phyloP scores from a whole-genome alignment of 2,113 vertebrate genomes.

The Dolichallabes microphthalmus region DNA sequence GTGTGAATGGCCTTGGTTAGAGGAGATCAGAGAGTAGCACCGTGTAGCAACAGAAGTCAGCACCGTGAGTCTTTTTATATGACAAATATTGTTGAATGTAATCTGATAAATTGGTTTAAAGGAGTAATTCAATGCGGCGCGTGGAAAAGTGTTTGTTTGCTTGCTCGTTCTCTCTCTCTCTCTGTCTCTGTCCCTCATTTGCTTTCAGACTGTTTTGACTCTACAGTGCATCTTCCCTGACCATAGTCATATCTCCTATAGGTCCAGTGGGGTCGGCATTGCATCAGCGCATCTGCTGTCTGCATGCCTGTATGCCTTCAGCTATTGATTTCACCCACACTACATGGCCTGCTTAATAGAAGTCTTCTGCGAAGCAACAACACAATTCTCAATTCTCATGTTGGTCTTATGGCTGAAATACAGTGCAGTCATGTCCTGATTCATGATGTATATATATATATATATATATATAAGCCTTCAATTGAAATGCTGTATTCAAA shows the following conservation, averaged over 20 bases:
- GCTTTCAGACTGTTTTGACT: background rate
- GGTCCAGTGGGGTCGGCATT: background rate
- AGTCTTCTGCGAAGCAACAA: background rate
- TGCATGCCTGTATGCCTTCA: background rate
- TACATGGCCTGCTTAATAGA: background rate
- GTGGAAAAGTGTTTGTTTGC: constrained; percentile 5
- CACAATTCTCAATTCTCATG: background rate
- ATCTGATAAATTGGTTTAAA: constrained; percentile 51
- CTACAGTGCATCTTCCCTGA: background rate
- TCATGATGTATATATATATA: background rate
- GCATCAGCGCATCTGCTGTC: constrained; percentile 12
- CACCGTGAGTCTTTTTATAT: constrained; percentile 37
- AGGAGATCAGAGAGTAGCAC: constrained; percentile 58
- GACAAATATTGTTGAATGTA: constrained; percentile 49
- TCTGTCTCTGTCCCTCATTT: background rate
- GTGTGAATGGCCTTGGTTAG: constrained; percentile 22
- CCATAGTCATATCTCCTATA: background rate
- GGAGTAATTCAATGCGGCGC: constrained; percentile 39
- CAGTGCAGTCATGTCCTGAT: constrained; percentile 6
- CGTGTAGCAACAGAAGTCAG: constrained; percentile 56
- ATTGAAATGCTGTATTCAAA: background rate
- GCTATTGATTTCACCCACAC: background rate
- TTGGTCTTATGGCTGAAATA: constrained; percentile 7
- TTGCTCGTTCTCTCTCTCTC: background rate
- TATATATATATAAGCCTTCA: background rate